phyloP scores from a whole-genome alignment of 2,797 vertebrate species.

The Scolopax bukidnonensis region DNA sequence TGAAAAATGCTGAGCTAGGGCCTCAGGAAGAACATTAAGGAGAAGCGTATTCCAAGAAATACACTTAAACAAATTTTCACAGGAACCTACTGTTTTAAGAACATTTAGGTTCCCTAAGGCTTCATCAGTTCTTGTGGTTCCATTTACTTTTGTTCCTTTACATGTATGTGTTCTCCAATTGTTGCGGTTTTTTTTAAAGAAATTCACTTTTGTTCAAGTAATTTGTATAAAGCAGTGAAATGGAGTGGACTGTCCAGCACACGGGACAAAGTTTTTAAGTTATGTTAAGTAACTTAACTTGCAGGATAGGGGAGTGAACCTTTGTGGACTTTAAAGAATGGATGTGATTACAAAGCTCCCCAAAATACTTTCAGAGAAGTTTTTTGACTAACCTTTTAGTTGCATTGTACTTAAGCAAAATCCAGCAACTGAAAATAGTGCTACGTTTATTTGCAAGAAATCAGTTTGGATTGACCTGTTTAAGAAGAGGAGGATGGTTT shows the following conservation, averaged over 20 bases:
- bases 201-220: not conserved
- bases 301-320: not conserved
- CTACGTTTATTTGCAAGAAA: not conserved
- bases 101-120: not conserved
- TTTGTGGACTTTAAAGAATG: not conserved
- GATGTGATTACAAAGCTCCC: not conserved
- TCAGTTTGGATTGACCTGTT: not conserved
- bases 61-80: not conserved
- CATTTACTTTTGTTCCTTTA: not conserved
- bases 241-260: not conserved
- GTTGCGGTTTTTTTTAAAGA: not conserved
- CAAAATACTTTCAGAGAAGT: not conserved
- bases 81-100: not conserved
- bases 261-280: not conserved
- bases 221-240: not conserved
- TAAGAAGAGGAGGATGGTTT: not conserved
- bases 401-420: not conserved
- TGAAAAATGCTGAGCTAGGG: not conserved
- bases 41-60: not conserved
- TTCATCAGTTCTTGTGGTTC: not conserved
- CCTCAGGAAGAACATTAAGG: not conserved
- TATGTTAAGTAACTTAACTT: not conserved
- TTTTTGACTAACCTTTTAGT: not conserved
- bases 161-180: not conserved
- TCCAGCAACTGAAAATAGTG: not conserved